Percentiles rank a stretch among this genome's conserved stretches.
Evolutionary conservation across 2,113 vertebrate species (phyloP).

Genomic region (Pedionomus torquatus): DNA sequence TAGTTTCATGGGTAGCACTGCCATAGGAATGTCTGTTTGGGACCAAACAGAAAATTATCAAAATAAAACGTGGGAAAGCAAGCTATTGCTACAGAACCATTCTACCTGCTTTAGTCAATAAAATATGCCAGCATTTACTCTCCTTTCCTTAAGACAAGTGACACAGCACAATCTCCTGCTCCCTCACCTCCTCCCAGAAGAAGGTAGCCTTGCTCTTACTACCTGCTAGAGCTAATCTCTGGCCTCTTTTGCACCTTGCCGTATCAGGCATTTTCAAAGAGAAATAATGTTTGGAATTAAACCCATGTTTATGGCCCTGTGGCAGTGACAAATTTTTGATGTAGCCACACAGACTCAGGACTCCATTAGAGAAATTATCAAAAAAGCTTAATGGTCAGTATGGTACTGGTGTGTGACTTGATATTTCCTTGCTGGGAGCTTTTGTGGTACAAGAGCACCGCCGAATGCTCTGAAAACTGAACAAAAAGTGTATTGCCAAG

Average conservation of each 20-base stretch:
- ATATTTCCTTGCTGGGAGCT: background rate
- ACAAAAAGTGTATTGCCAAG: background rate
- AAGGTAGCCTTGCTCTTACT: background rate
- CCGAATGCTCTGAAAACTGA: background rate
- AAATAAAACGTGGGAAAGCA: background rate
- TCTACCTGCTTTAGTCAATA: background rate
- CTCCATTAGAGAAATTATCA: background rate
- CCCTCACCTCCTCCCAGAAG: background rate
- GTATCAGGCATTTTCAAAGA: background rate
- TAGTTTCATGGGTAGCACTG: background rate
- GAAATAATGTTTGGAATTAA: background rate
- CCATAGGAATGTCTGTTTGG: background rate
- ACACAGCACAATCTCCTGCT: background rate
- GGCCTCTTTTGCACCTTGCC: background rate
- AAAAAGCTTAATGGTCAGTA: background rate
- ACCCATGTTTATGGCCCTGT: background rate
- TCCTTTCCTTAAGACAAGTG: background rate
- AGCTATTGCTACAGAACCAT: background rate
- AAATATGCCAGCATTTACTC: background rate
- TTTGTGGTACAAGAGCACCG: background rate
- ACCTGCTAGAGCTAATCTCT: accelerated
- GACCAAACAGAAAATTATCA: background rate
- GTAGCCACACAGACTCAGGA: background rate
- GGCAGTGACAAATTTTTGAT: background rate
- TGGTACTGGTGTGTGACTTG: background rate